A percentile compares a stretch with the other conserved stretches of the same genome.
phyloP scores from a whole-genome alignment of 2,797 vertebrate genomes.

The Pseudochirops cupreus region DNA sequence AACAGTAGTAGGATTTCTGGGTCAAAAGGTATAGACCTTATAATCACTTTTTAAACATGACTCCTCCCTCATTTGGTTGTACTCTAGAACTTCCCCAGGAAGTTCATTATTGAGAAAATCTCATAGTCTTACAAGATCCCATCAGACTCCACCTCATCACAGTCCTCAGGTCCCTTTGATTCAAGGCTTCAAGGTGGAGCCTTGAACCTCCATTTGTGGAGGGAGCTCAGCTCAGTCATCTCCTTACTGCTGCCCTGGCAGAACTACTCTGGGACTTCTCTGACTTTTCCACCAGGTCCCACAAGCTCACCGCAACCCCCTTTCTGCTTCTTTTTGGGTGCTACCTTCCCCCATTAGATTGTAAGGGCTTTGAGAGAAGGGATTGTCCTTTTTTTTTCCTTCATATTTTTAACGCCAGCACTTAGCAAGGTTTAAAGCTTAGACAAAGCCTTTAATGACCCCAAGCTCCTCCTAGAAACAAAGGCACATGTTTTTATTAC shows the following conservation, averaged over 20 bases:
- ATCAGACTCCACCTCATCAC: not conserved
- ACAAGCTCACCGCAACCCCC: no score
- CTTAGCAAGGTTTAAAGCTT: not conserved
- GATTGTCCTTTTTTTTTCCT: not conserved
- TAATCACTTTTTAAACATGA: not conserved
- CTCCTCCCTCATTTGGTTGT: no score
- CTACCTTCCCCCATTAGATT: not conserved
- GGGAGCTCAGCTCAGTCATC: no score
- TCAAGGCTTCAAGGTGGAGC: not conserved
- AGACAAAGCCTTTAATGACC: not conserved
- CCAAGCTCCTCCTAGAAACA: not conserved
- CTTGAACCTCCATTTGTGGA: not conserved
- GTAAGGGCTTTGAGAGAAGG: not conserved
- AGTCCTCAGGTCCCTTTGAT: not conserved
- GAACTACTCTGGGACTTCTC: no score
- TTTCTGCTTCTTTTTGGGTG: not conserved
- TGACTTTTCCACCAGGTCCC: not conserved
- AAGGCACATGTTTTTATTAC: not conserved
- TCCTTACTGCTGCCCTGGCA: not conserved
- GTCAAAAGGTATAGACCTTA: not conserved
- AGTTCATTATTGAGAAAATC: not conserved
- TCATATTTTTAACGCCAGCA: not conserved
- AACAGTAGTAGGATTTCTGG: not conserved
- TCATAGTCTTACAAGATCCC: not conserved
- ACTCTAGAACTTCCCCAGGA: not conserved